phyloP scores from a whole-genome alignment of 2,888 invertebrate species.

The Erpobdella octoculata region DNA sequence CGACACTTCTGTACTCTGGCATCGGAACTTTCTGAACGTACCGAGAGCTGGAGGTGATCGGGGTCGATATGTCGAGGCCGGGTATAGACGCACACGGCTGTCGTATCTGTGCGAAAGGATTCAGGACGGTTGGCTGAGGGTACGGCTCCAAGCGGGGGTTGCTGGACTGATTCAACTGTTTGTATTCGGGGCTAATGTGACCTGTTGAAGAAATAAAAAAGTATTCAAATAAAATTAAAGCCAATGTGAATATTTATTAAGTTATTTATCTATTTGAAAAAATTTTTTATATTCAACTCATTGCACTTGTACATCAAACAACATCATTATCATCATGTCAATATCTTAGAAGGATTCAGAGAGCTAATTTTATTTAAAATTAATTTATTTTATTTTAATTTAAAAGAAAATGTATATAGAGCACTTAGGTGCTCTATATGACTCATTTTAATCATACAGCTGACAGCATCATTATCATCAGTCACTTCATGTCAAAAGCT shows the following conservation, averaged over 20 bases:
- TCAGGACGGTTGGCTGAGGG: conserved; percentile 71
- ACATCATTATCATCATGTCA: too few relatives aligned
- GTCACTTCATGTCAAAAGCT: not conserved
- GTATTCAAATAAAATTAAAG: not conserved
- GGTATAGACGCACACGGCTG: conserved; percentile 6
- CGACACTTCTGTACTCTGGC: not conserved
- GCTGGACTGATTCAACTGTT: conserved; percentile 45
- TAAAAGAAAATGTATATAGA: too few relatives aligned
- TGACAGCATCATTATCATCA: too few relatives aligned
- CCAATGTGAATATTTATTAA: not conserved
- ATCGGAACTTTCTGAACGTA: not conserved
- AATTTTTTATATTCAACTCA: too few relatives aligned
- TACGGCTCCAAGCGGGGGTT: conserved; percentile 86
- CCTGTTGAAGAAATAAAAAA: not conserved
- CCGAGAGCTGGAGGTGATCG: not conserved
- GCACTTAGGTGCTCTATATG: too few relatives aligned
- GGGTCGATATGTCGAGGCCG: not conserved
- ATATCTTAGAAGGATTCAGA: not conserved
- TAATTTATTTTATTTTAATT: not conserved
- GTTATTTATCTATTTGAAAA: not conserved
- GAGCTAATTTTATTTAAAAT: not conserved
- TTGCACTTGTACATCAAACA: too few relatives aligned
- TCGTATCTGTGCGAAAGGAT: conserved; percentile 74
- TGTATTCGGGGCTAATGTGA: not conserved
- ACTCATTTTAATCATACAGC: too few relatives aligned